Evolutionary conservation across 2,797 vertebrate species (phyloP), one percentile per base, ranked within the genome.

Genomic region (Morus bassanus): DNA sequence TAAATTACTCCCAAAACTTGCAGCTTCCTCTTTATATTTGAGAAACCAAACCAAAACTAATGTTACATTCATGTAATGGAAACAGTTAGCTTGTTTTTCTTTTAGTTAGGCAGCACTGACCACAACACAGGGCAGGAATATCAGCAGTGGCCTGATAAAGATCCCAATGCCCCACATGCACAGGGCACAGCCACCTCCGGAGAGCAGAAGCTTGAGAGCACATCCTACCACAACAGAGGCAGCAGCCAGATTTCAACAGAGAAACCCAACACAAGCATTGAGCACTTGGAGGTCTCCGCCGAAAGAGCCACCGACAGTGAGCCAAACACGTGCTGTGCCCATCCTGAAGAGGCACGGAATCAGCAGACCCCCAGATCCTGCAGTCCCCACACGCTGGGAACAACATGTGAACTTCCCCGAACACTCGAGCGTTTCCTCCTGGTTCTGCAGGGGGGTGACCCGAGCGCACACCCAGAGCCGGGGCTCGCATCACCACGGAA

Each of bases 151-250:
- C 46, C 30, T 2, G 5, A 25, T 25, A 11, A 21, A 9, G 57
- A 30, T 21, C 12, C 64, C 61, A 30, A 1, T 4, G 1, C 33
- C 12, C 22, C 2, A 6, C 35, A 7, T 1, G 6, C 18, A 2
- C 17, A 11, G 45, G 7, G 37, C 46, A 7, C 33, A 14, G 68
- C 21, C 35, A 1, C n/a, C 13, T 15, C 18, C 51, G 16, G 82
- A 39, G 60, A 18, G 65, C 13, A 1, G 57, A 19, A 25, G 28
- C n/a, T 46, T 4, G 14, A 6, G 53, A 35, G 35, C 45, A 12
- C 50, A n/a, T 16, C 70, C n/a, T 6, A 18, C 59, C 18, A 3
- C 41, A 7, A 11, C 3, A 1, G 57, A 18, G 53, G 43, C 2
- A 10, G 33, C 53, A 13, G 43, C 13, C n/a, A 25, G 28, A 21